A percentile compares a stretch with the other conserved stretches of the same genome.
Evolutionary conservation across 1,140 invertebrate species (phyloP).

Genomic region (Drosophila rufa): DNA sequence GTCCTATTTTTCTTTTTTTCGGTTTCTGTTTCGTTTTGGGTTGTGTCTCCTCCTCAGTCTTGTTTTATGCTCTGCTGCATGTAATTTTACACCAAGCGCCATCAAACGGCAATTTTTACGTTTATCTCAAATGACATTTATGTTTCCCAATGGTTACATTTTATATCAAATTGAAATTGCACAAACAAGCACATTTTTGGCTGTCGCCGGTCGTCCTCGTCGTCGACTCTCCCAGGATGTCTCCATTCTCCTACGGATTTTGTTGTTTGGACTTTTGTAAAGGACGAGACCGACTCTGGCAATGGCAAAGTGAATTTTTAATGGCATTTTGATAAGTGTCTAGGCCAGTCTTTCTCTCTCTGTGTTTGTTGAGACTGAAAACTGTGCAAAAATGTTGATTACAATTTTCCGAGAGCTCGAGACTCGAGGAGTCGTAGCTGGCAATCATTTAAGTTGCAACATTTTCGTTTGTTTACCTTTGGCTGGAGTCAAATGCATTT

Average conservation of each 20-base stretch:
- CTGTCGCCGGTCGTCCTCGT: background rate
- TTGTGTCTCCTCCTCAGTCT: constrained; percentile 4
- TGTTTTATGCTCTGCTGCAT: constrained; percentile 47
- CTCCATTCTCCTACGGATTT: constrained; percentile 7
- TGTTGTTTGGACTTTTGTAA: constrained; percentile 8
- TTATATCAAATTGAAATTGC: constrained; percentile 73
- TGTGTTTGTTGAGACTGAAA: constrained; percentile 25
- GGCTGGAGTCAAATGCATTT: constrained; percentile 4
- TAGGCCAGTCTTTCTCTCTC: constrained; percentile 4
- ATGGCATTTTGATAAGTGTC: constrained; percentile 75
- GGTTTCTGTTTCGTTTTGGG: constrained; percentile 7
- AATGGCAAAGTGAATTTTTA: constrained; percentile 73
- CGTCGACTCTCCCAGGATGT: constrained; percentile 11
- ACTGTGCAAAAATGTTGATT: constrained; percentile 32
- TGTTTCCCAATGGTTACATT: constrained; percentile 80
- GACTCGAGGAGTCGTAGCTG: too few species aligned
- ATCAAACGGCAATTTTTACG: constrained; percentile 77
- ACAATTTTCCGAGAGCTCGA: constrained; percentile 9
- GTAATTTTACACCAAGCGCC: constrained; percentile 57
- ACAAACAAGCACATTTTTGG: constrained; percentile 47
- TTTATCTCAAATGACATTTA: constrained; percentile 83
- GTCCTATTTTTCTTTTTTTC: constrained; percentile 19
- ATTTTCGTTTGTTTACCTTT: constrained; percentile 22
- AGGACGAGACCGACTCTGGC: constrained; percentile 8
- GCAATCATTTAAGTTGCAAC: constrained; percentile 22